Evolutionary conservation across 2,113 vertebrate genomes (phyloP).

Genomic region (Agapornis roseicollis): DNA sequence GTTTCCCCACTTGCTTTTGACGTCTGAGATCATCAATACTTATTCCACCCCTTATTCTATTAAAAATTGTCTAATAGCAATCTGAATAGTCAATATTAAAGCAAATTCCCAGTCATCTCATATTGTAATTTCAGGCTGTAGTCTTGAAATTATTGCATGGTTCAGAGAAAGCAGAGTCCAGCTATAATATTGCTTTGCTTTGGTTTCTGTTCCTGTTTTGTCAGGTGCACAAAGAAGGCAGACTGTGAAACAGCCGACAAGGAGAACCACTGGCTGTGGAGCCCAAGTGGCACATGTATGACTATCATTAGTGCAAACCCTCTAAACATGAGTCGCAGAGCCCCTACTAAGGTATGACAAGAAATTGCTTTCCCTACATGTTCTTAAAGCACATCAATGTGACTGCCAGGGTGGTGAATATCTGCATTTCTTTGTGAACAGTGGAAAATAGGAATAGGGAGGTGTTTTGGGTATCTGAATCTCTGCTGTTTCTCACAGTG

Average conservation of each 20-base stretch:
- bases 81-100: neutral
- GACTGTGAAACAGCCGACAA: constrained; percentile 78
- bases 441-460: neutral
- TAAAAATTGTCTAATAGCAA: neutral
- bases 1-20: neutral
- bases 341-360: constrained; percentile 59
- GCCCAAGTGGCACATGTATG: constrained; percentile 81
- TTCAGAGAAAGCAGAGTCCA: neutral
- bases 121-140: neutral
- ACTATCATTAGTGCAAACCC: constrained; percentile 79
- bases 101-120: neutral
- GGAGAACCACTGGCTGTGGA: constrained; percentile 90
- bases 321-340: constrained; percentile 86
- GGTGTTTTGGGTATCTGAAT: neutral
- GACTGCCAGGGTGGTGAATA: neutral
- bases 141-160: neutral
- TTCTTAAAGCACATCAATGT: neutral
- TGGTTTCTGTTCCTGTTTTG: neutral
- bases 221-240: constrained; percentile 84
- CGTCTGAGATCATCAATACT: neutral
- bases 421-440: neutral
- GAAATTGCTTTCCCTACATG: neutral
- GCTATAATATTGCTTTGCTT: neutral
- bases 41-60: neutral
- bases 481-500: neutral